Conservation (phyloP, 2,797 vertebrate genomes). For the Sebastes alutus region DNA sequence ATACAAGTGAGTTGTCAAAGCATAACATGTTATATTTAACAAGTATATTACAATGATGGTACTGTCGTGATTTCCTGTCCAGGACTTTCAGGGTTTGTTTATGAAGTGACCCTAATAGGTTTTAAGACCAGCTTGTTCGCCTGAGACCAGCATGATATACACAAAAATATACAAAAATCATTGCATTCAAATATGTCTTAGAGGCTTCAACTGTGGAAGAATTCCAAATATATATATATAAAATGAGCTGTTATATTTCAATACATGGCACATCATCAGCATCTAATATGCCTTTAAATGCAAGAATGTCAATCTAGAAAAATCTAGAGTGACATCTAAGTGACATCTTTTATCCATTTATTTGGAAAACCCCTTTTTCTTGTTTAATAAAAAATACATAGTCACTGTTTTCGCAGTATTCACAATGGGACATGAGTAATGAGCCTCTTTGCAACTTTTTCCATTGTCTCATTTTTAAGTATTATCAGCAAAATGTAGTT, state of each 20-base stretch:
- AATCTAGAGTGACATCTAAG: background rate
- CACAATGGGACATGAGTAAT: no score
- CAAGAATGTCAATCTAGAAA: background rate
- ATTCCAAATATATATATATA: background rate
- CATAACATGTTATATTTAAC: background rate
- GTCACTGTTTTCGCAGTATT: background rate
- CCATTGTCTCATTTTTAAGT: no score
- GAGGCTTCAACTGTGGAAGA: background rate
- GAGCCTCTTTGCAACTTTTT: no score
- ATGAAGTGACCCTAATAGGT: background rate
- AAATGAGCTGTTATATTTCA: background rate
- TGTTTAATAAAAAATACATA: background rate
- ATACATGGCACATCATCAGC: no score
- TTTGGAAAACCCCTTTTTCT: background rate
- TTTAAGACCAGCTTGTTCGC: no score
- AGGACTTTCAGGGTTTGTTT: background rate
- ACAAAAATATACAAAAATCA: background rate
- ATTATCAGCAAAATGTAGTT: no score
- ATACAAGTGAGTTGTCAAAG: background rate
- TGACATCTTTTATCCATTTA: background rate
- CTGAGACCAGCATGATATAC: no score
- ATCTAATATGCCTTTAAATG: background rate
- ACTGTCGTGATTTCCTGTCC: background rate
- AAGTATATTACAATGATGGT: background rate
- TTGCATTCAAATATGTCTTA: background rate